A percentile compares a stretch with the other conserved stretches of the same genome.
phyloP scores from a whole-genome alignment of 2,113 vertebrate species.

The Alligator mississippiensis region DNA sequence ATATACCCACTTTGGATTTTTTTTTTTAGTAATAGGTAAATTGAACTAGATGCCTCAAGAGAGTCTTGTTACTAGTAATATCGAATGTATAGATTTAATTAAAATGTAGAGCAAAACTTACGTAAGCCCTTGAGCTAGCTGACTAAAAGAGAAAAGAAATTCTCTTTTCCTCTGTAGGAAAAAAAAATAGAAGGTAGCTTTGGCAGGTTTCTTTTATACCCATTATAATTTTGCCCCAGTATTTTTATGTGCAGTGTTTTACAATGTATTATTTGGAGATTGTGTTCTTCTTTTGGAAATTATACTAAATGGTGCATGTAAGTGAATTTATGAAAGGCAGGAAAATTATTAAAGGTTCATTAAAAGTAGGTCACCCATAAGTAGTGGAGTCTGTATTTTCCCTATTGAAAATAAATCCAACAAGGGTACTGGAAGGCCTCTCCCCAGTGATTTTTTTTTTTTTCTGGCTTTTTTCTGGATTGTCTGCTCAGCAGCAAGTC shows the following conservation, averaged over 20 bases:
- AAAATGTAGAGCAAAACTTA: background rate
- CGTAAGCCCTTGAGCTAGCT: background rate
- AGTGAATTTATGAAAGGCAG: background rate
- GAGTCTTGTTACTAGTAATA: background rate
- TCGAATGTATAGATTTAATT: background rate
- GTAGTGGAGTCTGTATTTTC: background rate
- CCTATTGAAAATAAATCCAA: background rate
- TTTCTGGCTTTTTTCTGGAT: background rate
- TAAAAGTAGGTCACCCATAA: background rate
- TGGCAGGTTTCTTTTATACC: background rate
- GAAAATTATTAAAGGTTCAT: background rate
- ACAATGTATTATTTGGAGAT: background rate
- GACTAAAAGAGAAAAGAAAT: background rate
- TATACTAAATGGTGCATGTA: background rate
- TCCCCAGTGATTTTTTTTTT: background rate
- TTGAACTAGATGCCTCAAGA: background rate
- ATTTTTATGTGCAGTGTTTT: background rate
- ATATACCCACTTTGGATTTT: conserved; percentile 6
- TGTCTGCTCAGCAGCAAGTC: background rate
- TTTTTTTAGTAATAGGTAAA: background rate
- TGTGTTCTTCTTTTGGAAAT: background rate
- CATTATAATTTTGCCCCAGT: background rate
- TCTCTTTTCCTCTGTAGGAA: background rate
- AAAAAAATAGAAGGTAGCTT: background rate
- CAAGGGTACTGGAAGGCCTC: background rate